Evolutionary conservation across 2,888 invertebrate genomes (phyloP).

Genomic region (Scaptomyza cyrtandrae): DNA sequence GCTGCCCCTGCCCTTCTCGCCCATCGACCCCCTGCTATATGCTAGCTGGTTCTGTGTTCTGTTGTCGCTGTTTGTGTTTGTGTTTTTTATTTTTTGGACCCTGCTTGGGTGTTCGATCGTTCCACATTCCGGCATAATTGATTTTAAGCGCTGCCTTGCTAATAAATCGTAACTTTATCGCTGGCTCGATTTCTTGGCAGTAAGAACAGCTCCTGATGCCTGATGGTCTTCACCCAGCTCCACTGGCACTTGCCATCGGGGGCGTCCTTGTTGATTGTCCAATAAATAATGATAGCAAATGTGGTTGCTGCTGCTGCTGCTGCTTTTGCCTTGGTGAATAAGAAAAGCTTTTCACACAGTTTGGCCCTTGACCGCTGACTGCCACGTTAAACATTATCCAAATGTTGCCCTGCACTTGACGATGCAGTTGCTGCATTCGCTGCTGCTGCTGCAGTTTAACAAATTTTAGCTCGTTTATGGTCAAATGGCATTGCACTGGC

Average conservation of each 20-base stretch:
- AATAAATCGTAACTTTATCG: conserved; percentile 84
- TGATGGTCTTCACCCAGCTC: conserved; percentile 6
- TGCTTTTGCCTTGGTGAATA: conserved; percentile 16
- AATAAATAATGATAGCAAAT: conserved; percentile 74
- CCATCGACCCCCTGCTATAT: not conserved
- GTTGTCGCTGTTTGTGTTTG: conserved; percentile 21
- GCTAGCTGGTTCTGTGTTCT: conserved; percentile 26
- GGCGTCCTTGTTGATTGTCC: conserved; percentile 55
- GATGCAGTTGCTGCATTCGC: conserved; percentile 37
- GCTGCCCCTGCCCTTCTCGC: conserved; percentile 1
- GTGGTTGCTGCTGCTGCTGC: conserved; percentile 20
- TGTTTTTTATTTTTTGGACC: conserved; percentile 19
- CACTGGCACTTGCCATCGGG: conserved; percentile 36
- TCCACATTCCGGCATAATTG: conserved; percentile 84
- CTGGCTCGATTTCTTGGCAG: conserved; percentile 37
- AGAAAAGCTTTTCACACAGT: conserved; percentile 51
- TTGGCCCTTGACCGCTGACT: conserved; percentile 57
- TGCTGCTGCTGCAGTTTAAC: conserved; percentile 62
- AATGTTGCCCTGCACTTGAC: conserved; percentile 73
- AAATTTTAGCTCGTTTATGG: conserved; percentile 82
- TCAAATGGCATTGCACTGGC: conserved; percentile 80
- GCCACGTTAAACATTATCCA: conserved; percentile 58
- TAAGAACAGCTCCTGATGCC: conserved; percentile 26
- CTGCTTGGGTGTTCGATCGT: conserved; percentile 77
- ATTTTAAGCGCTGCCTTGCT: conserved; percentile 82